Evolutionary conservation across 2,888 invertebrate species (phyloP), one percentile per base, ranked within the genome.

Genomic region (Agriopis leucophaearia): DNA sequence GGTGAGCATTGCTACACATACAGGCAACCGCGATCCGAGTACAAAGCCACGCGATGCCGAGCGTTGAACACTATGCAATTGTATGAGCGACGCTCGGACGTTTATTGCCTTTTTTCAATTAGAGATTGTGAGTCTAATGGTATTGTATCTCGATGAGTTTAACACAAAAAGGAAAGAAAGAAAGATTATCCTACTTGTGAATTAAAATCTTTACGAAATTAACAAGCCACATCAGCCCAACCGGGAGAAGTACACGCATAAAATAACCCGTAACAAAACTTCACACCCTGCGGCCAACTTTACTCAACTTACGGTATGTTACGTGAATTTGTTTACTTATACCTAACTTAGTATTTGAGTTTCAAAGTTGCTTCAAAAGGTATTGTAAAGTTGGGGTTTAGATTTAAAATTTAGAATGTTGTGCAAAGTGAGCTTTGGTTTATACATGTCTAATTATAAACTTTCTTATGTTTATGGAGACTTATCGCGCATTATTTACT

Each of bases 271-370:
- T 7, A 40, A 45, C 59, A 57, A 51, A 69, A 71, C 69, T 71
- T 71, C 48, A 35, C 58, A 56, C 56, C 66, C 64, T 58, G 64
- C 51, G 69, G 71, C 63, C 48, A 69, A 67, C 65, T 51, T 51
- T 56, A 40, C 63, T 69, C 48, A 50, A 61, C 56, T 61, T 64
- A 55, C 52, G 40, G 57, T 67, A 42, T 66, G 64, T 47, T 56
- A 59, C 58, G 64, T 59, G 71, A 71, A 72, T 78, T 78, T 81
- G 79, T 82, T 78, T 78, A 79, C 76, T 75, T 75, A 64, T 73
- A 69, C 73, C 72, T 73, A 74, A 79, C 72, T 77, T 78, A 54
- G 69, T 63, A 78, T 80, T 79, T 74, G 77, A 80, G 73, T 79
- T 80, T 58, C 27, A 45, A 74, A 75, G 75, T 74, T 74, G 72